phyloP scores from a whole-genome alignment of 2,113 vertebrate genomes.

The Neotoma lepida region DNA sequence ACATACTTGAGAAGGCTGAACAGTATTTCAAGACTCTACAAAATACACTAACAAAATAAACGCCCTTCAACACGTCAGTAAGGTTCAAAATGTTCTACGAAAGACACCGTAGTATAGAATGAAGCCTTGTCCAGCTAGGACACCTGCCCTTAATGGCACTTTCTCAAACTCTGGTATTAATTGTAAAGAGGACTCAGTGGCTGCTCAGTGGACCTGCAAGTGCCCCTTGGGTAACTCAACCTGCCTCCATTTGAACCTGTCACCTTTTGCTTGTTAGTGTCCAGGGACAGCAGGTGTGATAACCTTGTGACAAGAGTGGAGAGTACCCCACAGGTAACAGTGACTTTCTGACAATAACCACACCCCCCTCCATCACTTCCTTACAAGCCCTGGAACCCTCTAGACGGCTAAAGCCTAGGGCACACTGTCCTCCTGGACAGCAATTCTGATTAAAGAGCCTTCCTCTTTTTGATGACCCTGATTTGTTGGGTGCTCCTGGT shows the following conservation, averaged over 20 bases:
- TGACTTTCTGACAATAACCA: background rate
- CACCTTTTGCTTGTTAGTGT: background rate
- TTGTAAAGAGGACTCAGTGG: background rate
- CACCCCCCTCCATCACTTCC: background rate
- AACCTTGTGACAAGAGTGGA: background rate
- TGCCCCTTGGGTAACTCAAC: background rate
- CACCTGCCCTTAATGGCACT: background rate
- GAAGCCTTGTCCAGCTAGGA: background rate
- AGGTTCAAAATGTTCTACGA: constrained; percentile 1
- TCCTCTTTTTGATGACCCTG: background rate
- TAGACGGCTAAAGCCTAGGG: background rate
- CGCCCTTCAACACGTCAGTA: background rate
- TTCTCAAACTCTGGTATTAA: background rate
- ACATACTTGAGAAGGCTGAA: constrained; percentile 52
- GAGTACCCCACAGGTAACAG: background rate
- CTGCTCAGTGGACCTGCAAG: background rate
- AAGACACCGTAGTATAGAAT: background rate
- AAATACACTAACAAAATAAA: constrained; percentile 58
- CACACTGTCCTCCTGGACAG: background rate
- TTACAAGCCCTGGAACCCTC: background rate
- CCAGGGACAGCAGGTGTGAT: background rate
- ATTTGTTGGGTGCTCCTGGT: too few relatives aligned
- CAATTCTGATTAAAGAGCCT: background rate
- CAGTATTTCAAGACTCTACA: constrained; percentile 51
- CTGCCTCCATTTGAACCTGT: background rate